Conservation (phyloP, 2,888 invertebrate genomes). For the Therioaphis trifolii region DNA sequence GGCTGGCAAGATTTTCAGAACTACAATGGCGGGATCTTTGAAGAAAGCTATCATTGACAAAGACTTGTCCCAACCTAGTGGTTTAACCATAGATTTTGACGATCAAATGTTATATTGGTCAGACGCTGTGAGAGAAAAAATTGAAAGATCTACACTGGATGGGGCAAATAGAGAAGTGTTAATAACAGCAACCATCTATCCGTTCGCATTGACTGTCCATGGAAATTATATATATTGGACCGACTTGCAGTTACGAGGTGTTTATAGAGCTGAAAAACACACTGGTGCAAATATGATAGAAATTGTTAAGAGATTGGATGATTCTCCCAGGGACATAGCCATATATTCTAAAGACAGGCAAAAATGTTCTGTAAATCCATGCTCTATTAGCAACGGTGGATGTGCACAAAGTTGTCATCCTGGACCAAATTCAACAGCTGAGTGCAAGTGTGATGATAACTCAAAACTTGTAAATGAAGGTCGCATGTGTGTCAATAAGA, state of each 20-base stretch:
- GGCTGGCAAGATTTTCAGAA: constrained; percentile 91
- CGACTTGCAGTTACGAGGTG: constrained; percentile 90
- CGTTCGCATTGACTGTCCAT: constrained; percentile 92
- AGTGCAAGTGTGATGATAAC: constrained; percentile 90
- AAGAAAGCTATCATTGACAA: constrained; percentile 89
- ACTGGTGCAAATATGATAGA: constrained; percentile 95
- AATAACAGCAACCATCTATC: constrained; percentile 91
- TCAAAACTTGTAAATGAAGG: constrained; percentile 92
- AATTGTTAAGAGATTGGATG: constrained; percentile 91
- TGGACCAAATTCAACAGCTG: constrained; percentile 83
- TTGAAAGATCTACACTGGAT: constrained; percentile 90
- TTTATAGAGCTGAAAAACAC: constrained; percentile 96
- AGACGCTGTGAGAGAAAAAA: constrained; percentile 94
- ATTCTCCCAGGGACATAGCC: constrained; percentile 92
- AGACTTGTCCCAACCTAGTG: constrained; percentile 94
- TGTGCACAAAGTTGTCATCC: constrained; percentile 96
- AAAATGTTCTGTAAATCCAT: constrained; percentile 83
- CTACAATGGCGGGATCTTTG: constrained; percentile 96
- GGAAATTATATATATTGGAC: constrained; percentile 96
- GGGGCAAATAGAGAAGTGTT: constrained; percentile 86
- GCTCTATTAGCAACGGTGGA: constrained; percentile 92
- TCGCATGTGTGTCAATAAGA: constrained; percentile 91
- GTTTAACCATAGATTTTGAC: constrained; percentile 94
- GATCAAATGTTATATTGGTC: constrained; percentile 96
- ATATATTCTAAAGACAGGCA: constrained; percentile 85